These are phyloP conservation scores for Pachyramphus minor DNA, from an alignment of 2,113 vertebrate species.

Conservation along the genomic window DNA sequence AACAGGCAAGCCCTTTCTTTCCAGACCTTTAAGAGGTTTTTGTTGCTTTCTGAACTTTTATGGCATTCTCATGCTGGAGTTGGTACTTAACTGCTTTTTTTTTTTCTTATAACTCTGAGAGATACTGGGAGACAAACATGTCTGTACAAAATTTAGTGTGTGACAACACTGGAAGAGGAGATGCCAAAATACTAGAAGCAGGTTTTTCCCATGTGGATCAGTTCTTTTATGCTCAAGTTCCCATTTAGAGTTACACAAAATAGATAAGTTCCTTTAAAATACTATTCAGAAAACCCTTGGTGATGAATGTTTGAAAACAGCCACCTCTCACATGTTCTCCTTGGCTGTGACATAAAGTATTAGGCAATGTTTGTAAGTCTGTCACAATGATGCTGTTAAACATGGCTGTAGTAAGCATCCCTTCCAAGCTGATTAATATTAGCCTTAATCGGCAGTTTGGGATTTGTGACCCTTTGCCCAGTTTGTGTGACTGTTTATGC, in stretches of 20 bases:
- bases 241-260: not conserved
- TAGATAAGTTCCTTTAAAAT: not conserved
- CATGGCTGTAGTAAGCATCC: not conserved
- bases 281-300: not conserved
- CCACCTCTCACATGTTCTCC: not conserved
- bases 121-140: not conserved
- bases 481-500: not conserved
- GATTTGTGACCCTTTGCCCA: slow-evolving; percentile 5
- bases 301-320: not conserved
- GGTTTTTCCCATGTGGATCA: not conserved
- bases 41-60: not conserved
- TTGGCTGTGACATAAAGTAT: not conserved
- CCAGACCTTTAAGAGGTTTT: not conserved
- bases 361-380: not conserved
- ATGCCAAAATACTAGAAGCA: not conserved
- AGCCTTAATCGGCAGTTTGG: not conserved
- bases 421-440: not conserved
- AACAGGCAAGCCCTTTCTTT: not conserved
- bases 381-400: not conserved
- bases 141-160: not conserved
- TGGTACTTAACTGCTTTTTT: not conserved
- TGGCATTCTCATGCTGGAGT: not conserved
- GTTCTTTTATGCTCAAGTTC: not conserved
- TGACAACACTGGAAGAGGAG: not conserved
- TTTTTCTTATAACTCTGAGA: not conserved